These are phyloP conservation scores for Drosophila kepulauana DNA, from an alignment of 1,140 invertebrate species.

Conservation along the genomic window DNA sequence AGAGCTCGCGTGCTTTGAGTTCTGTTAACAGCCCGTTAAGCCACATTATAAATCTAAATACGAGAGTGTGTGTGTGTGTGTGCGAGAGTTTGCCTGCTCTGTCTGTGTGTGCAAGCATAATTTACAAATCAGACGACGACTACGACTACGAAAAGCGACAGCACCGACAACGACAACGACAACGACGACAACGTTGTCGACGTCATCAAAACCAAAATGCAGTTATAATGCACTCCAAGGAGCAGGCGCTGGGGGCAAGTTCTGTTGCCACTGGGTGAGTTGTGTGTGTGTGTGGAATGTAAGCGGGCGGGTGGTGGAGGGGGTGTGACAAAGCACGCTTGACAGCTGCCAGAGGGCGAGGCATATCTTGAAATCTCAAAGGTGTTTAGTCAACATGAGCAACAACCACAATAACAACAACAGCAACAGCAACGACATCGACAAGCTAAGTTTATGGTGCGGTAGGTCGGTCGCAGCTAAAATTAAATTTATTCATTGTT, in stretches of 20 bases:
- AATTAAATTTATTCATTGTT: constrained; percentile 84
- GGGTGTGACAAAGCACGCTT: constrained; percentile 60
- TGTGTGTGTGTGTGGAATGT: too few species aligned
- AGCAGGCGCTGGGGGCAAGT: constrained; percentile 8
- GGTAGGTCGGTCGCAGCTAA: constrained; percentile 77
- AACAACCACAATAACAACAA: constrained; percentile 50
- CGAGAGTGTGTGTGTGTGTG: constrained; percentile 3
- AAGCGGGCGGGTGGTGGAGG: neutral
- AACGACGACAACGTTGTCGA: constrained; percentile 67
- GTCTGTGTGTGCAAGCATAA: constrained; percentile 59
- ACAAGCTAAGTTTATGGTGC: constrained; percentile 65
- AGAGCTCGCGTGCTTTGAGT: constrained; percentile 19
- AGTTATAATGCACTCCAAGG: constrained; percentile 77
- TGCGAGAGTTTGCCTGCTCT: constrained; percentile 6
- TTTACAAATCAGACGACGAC: constrained; percentile 73
- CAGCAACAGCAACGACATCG: constrained; percentile 29
- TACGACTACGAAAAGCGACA: constrained; percentile 58
- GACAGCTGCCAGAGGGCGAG: constrained; percentile 74
- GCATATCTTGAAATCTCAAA: constrained; percentile 70
- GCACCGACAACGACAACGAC: constrained; percentile 20
- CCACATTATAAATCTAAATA: constrained; percentile 43
- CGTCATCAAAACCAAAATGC: constrained; percentile 83
- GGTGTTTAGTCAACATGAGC: constrained; percentile 82
- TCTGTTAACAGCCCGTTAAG: constrained; percentile 57
- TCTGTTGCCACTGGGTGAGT: neutral